Percentiles rank a stretch among this genome's conserved stretches.
These are phyloP conservation scores for Drosophila pectinifera DNA, from an alignment of 1,140 invertebrate species.

Conservation along the genomic window DNA sequence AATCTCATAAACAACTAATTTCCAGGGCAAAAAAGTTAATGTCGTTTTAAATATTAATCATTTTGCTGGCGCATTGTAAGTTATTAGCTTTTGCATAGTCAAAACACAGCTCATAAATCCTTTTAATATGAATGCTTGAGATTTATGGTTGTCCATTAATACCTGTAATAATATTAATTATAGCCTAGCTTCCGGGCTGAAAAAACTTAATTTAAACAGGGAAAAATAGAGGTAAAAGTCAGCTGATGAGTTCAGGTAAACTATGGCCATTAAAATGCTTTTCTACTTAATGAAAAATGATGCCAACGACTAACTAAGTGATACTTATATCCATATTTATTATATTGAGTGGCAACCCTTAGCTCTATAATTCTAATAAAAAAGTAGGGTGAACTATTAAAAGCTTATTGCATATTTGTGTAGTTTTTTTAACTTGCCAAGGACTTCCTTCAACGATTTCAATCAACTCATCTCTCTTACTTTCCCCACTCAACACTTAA, in stretches of 20 bases:
- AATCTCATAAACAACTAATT: constrained; percentile 29
- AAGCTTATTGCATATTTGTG: neutral
- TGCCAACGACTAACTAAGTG: neutral
- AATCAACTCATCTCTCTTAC: neutral
- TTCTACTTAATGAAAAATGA: neutral
- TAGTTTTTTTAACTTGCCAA: neutral
- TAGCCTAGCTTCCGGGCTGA: neutral
- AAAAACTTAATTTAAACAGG: no score
- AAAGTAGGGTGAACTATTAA: no score
- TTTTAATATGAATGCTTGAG: neutral
- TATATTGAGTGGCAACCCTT: neutral
- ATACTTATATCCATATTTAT: neutral
- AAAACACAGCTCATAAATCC: neutral
- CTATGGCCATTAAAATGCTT: neutral
- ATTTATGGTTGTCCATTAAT: constrained; percentile 5
- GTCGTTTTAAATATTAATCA: constrained; percentile 24
- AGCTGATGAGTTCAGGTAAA: neutral
- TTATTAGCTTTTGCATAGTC: neutral
- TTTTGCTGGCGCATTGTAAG: constrained; percentile 7
- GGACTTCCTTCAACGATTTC: no score
- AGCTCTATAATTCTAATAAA: no score
- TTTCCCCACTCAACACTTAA: constrained; percentile 1
- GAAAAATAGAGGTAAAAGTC: neutral
- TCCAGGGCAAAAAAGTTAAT: neutral
- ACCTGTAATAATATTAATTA: no score